These are phyloP conservation scores for Saguinus midas DNA, from an alignment of 2,113 vertebrate species.

Conservation along the genomic window DNA sequence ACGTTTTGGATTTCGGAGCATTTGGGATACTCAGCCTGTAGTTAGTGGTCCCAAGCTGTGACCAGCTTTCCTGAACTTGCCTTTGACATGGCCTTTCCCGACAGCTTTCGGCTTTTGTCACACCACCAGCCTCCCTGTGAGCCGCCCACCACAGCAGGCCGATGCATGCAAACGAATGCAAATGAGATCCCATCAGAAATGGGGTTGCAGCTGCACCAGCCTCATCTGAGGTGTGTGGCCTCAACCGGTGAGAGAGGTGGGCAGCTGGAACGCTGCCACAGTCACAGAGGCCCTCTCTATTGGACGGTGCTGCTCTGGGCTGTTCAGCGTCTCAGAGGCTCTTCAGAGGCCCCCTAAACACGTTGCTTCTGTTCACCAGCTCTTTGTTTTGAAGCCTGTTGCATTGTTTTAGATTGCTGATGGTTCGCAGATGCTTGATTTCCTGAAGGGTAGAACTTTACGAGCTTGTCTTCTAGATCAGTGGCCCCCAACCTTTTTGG, in stretches of 20 bases:
- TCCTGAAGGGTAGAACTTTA: background rate
- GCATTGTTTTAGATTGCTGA: accelerated
- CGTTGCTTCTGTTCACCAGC: accelerated
- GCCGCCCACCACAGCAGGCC: no score
- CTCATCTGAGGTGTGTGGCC: no score
- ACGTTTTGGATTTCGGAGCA: background rate
- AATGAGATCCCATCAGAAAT: accelerated
- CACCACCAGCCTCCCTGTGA: no score
- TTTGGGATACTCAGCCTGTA: background rate
- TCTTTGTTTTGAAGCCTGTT: background rate
- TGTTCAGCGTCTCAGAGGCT: accelerated
- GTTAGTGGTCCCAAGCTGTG: accelerated
- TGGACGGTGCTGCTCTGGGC: accelerated
- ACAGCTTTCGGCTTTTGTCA: accelerated
- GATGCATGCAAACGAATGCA: background rate
- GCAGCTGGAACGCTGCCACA: accelerated
- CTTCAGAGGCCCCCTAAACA: accelerated
- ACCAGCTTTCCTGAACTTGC: accelerated
- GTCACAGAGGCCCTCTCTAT: accelerated
- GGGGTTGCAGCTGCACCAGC: accelerated
- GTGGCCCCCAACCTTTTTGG: no score
- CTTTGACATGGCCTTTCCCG: accelerated
- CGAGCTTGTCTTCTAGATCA: accelerated
- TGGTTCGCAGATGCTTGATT: accelerated
- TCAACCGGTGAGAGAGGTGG: no score